Percentiles rank a stretch among this genome's conserved stretches.
Conservation (phyloP, 37 sponge, comb jelly and placozoan species). For the Oscarella lobularis region DNA sequence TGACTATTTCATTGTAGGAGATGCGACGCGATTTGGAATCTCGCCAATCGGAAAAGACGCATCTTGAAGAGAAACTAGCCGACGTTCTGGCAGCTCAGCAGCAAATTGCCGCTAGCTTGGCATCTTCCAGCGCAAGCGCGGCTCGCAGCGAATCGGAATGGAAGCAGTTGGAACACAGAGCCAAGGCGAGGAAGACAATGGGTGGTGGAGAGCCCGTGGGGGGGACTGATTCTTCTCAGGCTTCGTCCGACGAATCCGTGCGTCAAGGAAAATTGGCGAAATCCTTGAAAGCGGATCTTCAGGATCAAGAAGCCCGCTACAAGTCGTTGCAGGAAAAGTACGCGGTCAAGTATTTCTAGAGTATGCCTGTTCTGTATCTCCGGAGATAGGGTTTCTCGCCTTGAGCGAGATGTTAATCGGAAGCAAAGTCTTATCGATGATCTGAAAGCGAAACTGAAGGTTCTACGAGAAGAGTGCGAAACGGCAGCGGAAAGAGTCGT, state of each 20-base stretch:
- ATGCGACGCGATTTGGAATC: background rate
- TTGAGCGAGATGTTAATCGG: background rate
- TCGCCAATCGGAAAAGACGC: background rate
- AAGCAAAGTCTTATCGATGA: background rate
- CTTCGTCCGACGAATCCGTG: background rate
- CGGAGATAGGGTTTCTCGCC: background rate
- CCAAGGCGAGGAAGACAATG: background rate
- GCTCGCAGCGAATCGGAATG: background rate
- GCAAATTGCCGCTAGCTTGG: background rate
- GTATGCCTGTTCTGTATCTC: background rate
- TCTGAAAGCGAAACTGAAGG: background rate
- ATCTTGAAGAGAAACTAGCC: background rate
- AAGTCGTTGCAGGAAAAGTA: background rate
- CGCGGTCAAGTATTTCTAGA: background rate
- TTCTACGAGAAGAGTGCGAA: background rate
- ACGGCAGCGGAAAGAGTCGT: background rate
- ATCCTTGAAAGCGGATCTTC: background rate
- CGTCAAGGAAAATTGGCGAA: background rate
- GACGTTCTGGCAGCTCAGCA: background rate
- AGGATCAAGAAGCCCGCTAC: background rate
- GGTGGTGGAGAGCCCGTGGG: too few species aligned
- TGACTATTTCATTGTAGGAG: too few species aligned
- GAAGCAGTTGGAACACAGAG: slow-evolving; percentile 4
- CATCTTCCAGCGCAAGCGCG: background rate
- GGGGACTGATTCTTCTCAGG: background rate